phyloP scores from a whole-genome alignment of 2,888 invertebrate species.

The Tortrix viridana region DNA sequence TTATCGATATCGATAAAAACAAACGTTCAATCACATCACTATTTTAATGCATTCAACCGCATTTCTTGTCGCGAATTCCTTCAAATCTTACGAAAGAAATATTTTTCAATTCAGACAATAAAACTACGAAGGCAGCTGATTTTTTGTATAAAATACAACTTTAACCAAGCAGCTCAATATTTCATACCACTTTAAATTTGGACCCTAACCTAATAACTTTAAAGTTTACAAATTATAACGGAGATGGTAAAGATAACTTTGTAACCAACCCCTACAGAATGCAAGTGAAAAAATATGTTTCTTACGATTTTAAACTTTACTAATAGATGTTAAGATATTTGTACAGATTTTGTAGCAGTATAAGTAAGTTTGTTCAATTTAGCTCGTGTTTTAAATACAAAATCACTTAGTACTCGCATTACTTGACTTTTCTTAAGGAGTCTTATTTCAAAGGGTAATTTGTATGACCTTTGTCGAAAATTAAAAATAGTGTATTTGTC shows the following conservation, averaged over 20 bases:
- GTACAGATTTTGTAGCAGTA: no score
- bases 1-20: conserved; percentile 36
- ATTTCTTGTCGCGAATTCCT: conserved; percentile 75
- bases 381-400: conserved; percentile 47
- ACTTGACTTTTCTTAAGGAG: conserved; percentile 70
- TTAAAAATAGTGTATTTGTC: conserved; percentile 72
- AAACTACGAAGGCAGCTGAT: conserved; percentile 71
- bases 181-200: conserved; percentile 13
- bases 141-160: conserved; percentile 56
- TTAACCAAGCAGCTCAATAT: conserved; percentile 40
- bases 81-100: conserved; percentile 67
- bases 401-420: conserved; percentile 73
- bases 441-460: conserved; percentile 59
- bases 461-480: conserved; percentile 56
- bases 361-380: conserved; percentile 25
- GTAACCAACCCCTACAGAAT: neutral
- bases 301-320: conserved; percentile 10
- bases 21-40: conserved; percentile 43
- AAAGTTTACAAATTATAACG: conserved; percentile 1
- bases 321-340: neutral
- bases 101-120: conserved; percentile 72
- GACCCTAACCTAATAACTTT: conserved; percentile 19
- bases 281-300: neutral
- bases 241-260: neutral
- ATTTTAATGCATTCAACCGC: conserved; percentile 71